phyloP scores from a whole-genome alignment of 2,888 invertebrate species.

The Eudemis profundana region DNA sequence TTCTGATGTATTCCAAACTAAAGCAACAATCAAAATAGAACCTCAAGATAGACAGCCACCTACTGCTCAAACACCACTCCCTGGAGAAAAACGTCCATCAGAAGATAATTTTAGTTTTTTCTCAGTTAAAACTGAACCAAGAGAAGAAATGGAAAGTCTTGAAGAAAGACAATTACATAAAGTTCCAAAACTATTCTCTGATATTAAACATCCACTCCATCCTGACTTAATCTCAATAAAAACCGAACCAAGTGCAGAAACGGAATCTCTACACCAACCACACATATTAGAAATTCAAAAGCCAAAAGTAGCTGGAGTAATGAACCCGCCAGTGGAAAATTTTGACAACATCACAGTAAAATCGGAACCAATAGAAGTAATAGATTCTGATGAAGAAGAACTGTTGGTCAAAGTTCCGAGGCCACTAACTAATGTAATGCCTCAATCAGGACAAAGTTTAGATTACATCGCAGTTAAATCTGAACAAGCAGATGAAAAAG shows the following conservation, averaged over 20 bases:
- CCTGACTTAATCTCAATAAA: background rate
- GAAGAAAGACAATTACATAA: background rate
- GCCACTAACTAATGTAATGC: background rate
- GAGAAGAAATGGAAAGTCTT: background rate
- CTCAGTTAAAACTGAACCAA: background rate
- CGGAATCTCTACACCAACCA: background rate
- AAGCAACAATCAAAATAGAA: background rate
- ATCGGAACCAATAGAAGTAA: background rate
- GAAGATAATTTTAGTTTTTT: background rate
- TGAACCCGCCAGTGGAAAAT: background rate
- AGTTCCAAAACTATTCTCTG: background rate
- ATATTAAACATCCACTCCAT: background rate
- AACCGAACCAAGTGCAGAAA: background rate
- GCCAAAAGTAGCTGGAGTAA: background rate
- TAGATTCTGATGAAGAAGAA: background rate
- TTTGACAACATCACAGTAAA: background rate
- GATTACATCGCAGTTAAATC: conserved; percentile 25
- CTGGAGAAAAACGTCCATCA: background rate
- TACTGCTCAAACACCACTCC: too few relatives aligned
- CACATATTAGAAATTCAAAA: background rate
- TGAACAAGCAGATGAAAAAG: conserved; percentile 41
- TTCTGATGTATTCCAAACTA: too few relatives aligned
- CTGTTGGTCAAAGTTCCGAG: background rate
- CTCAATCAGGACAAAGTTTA: background rate
- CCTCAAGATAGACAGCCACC: background rate